These are phyloP conservation scores for Tetrapedia diversipes DNA, from an alignment of 2,888 invertebrate species.

Conservation along the genomic window DNA sequence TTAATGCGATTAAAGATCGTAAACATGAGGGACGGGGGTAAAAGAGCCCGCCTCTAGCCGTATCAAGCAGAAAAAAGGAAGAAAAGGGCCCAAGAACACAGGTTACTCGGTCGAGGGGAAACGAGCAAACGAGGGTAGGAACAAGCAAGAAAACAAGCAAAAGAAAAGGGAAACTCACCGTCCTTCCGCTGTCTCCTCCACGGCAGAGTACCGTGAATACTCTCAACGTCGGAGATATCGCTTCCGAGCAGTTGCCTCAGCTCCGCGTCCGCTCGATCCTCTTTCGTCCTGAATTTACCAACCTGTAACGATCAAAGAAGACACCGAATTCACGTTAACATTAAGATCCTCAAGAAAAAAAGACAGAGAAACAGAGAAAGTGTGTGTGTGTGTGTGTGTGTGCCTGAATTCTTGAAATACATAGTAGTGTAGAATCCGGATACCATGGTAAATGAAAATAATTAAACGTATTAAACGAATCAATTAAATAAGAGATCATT, in stretches of 20 bases:
- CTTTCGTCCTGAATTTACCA: slow-evolving; percentile 90
- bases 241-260: slow-evolving; percentile 89
- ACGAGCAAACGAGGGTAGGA: neutral
- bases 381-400: too few species aligned
- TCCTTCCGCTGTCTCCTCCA: slow-evolving; percentile 86
- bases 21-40: neutral
- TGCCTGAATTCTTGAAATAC: too few species aligned
- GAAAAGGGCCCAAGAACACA: neutral
- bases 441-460: too few species aligned
- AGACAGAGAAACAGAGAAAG: too few species aligned
- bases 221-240: slow-evolving; percentile 86
- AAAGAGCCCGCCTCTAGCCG: neutral
- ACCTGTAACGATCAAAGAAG: slow-evolving; percentile 83
- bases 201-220: slow-evolving; percentile 86
- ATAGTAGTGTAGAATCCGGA: too few species aligned
- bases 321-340: slow-evolving; percentile 22
- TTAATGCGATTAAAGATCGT: slow-evolving; percentile 6
- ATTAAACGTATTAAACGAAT: too few species aligned
- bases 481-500: too few species aligned
- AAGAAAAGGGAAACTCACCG: slow-evolving; percentile 73
- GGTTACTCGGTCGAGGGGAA: slow-evolving; percentile 9
- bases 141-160: neutral
- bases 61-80: neutral
- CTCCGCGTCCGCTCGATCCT: slow-evolving; percentile 91
- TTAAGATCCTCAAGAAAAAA: too few species aligned